Evolutionary conservation across 2,888 invertebrate species (phyloP).

Genomic region (Onthophagus sagittarius): DNA sequence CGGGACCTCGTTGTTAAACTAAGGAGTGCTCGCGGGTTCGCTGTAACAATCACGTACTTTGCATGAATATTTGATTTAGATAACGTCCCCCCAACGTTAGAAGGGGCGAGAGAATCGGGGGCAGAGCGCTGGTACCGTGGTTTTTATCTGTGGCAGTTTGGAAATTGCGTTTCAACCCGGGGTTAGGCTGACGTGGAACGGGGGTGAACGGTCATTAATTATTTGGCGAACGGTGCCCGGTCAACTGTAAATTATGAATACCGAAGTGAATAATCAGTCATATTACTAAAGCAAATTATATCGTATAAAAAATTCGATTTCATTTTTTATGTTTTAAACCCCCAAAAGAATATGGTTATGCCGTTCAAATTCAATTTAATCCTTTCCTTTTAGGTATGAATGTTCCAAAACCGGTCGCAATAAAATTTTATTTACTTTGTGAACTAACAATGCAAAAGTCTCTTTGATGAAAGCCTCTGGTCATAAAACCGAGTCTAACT

Average conservation of each 20-base stretch:
- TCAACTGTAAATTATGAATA: background rate
- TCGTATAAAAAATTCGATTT: background rate
- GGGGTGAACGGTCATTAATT: background rate
- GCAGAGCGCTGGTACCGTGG: background rate
- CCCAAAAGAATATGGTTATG: too few species aligned
- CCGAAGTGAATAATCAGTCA: background rate
- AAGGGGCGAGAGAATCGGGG: too few species aligned
- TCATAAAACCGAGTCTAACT: too few species aligned
- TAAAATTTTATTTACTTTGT: too few species aligned
- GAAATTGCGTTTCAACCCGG: background rate
- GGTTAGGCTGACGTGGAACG: background rate
- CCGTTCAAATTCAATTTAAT: too few species aligned
- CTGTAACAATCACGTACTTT: background rate
- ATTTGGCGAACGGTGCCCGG: background rate
- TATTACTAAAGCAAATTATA: background rate
- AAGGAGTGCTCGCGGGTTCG: background rate
- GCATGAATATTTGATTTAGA: constrained; percentile 1
- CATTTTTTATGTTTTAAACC: too few species aligned
- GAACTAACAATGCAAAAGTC: too few species aligned
- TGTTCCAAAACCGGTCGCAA: too few species aligned
- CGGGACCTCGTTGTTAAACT: background rate
- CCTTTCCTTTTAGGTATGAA: too few species aligned
- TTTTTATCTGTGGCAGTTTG: background rate
- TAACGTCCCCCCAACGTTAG: background rate
- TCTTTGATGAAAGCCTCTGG: too few species aligned